Percentiles rank a stretch among this genome's conserved stretches.
These are phyloP conservation scores for Lycophotia porphyrea DNA, from an alignment of 2,888 invertebrate species.

Conservation along the genomic window DNA sequence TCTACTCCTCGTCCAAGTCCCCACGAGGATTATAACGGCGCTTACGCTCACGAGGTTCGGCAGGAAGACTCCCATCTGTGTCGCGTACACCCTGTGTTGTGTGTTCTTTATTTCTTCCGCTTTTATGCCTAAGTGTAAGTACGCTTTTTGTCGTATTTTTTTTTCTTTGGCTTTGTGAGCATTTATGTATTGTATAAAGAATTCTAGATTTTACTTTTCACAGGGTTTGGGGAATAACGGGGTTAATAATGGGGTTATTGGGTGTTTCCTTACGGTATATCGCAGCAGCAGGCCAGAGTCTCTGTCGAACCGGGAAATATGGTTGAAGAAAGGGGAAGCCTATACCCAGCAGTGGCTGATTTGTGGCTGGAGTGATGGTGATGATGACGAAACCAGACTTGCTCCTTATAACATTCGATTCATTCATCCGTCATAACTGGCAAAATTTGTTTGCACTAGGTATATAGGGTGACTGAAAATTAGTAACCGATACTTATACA, in stretches of 20 bases:
- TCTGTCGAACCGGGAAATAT: neutral
- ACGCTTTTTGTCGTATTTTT: slow-evolving; percentile 1
- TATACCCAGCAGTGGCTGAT: neutral
- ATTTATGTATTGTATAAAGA: neutral
- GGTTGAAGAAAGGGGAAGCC: neutral
- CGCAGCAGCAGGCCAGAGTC: neutral
- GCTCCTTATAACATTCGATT: neutral
- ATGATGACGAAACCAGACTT: neutral
- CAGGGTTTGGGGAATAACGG: neutral
- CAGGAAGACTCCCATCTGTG: slow-evolving; percentile 85
- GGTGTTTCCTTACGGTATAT: neutral
- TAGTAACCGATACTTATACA: too few species aligned
- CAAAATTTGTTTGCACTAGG: neutral
- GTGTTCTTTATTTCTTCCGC: slow-evolving; percentile 89
- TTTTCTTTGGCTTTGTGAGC: neutral
- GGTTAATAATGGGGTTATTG: too few species aligned
- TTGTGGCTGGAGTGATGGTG: neutral
- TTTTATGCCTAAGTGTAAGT: slow-evolving; percentile 89
- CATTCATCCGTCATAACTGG: neutral
- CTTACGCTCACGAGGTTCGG: slow-evolving; percentile 92
- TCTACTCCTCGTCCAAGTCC: slow-evolving; percentile 92
- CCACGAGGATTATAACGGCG: slow-evolving; percentile 87
- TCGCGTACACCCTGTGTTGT: slow-evolving; percentile 86
- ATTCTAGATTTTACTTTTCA: neutral
- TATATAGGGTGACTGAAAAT: too few species aligned